Base-by-base conservation (phyloP, 2,888 invertebrate species). In the Dugesia japonica region DNA sequence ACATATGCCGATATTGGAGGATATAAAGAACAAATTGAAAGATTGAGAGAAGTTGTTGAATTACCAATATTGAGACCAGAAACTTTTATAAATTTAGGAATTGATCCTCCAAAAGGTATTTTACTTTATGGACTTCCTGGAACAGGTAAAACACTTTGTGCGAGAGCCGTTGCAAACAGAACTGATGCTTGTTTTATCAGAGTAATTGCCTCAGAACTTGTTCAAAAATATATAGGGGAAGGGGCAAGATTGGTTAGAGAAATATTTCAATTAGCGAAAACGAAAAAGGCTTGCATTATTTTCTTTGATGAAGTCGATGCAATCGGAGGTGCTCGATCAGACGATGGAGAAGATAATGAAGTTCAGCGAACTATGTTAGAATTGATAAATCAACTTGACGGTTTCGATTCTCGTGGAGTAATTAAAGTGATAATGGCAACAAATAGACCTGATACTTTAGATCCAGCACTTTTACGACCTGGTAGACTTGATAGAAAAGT, bases 291-390 rank as follows among this genome's bases (percentile, higher is more conserved):
- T 0, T 98, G 98, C 82, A 88, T 99, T 33, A 95, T 98, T 80
- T 98, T 98, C 88, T 98, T 99, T 83, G 98, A 98, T 86, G 98
- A 98, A 88, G 97, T 98, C 83, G 98, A 98, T 86, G 98, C 98
- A 0, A 95, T 99, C 81, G 98, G 98, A 79, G 98, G 86, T 78
- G 86, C 86, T 20, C 88, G 95, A 79, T 98, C 95, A 84, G n/a
- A n/a, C n/a, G n/a, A n/a, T n/a, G n/a, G n/a, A n/a, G n/a, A n/a
- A n/a, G n/a, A 98, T 84, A 84, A 84, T 77, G 84, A 85, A 79
- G 85, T 85, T 0, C 97, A 98, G 86, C 89, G 98, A 83, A 98
- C 98, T 38, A 99, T 99, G 98, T 87, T 98, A 84, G 98, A 98
- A 86, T 87, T 98, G 33, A 99, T 99, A 83, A 98, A 98, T 85